A percentile compares a stretch with the other conserved stretches of the same genome.
Conservation (phyloP, 2,888 invertebrate genomes). For the Metallyticus violacea region DNA sequence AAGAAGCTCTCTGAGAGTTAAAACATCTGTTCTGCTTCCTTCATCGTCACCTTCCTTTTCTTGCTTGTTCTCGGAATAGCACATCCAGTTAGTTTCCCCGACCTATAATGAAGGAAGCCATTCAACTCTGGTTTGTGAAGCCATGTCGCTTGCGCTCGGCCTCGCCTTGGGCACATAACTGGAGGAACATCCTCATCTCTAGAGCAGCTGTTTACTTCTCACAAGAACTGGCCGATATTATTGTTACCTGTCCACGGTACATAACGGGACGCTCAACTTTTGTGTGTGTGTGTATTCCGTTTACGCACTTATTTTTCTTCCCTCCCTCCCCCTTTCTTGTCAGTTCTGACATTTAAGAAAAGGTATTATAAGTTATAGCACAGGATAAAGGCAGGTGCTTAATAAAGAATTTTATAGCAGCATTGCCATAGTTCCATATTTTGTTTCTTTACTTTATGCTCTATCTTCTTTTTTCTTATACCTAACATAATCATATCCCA, state of each 20-base stretch:
- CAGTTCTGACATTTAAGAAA: neutral
- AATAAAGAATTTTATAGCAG: too few relatives aligned
- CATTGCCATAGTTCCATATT: too few relatives aligned
- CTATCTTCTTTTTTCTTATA: too few relatives aligned
- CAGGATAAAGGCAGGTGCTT: too few relatives aligned
- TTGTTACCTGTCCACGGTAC: neutral
- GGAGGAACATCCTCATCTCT: neutral
- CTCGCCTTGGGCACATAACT: constrained; percentile 1
- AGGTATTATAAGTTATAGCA: neutral
- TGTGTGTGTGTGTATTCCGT: too few relatives aligned
- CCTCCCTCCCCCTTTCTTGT: neutral
- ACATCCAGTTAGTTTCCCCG: neutral
- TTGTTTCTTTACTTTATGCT: too few relatives aligned
- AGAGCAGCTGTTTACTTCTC: neutral
- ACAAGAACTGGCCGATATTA: too few relatives aligned
- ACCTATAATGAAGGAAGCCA: neutral
- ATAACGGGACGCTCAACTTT: neutral
- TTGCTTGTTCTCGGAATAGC: neutral
- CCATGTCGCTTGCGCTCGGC: neutral
- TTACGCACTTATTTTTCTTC: too few relatives aligned
- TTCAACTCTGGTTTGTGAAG: neutral
- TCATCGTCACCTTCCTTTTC: neutral
- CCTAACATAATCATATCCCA: too few relatives aligned
- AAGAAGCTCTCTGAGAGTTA: too few relatives aligned
- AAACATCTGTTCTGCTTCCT: neutral